Conservation (phyloP, 2,797 vertebrate species). For the Carcharodon carcharias region DNA sequence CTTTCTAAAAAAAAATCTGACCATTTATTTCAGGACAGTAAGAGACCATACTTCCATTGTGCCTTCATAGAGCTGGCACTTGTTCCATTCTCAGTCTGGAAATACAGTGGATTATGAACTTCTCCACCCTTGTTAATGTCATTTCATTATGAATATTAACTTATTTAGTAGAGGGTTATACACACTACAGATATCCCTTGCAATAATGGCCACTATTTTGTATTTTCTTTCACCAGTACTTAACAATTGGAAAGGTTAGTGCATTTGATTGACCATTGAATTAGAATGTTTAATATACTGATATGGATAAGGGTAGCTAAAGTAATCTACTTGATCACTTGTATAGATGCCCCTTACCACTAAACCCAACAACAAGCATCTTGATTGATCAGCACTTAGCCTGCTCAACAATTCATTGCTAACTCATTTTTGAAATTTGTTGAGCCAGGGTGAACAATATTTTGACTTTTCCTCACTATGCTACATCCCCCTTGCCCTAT, state of each 20-base stretch:
- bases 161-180: not conserved
- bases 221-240: not conserved
- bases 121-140: not conserved
- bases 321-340: not conserved
- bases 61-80: not conserved
- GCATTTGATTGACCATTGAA: not conserved
- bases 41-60: not conserved
- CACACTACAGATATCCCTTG: not conserved
- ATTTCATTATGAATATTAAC: not conserved
- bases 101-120: not conserved
- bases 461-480: not conserved
- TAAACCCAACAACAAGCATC: not conserved
- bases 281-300: not conserved
- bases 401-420: not conserved
- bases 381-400: not conserved
- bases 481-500: not conserved
- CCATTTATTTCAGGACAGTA: not conserved
- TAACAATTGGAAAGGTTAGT: not conserved
- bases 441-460: not conserved
- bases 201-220: not conserved
- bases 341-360: not conserved
- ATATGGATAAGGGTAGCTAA: not conserved
- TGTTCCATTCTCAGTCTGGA: not conserved
- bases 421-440: not conserved
- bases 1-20: not conserved